Conservation (phyloP, 2,888 invertebrate species). For the Heterodera filipjevi region DNA sequence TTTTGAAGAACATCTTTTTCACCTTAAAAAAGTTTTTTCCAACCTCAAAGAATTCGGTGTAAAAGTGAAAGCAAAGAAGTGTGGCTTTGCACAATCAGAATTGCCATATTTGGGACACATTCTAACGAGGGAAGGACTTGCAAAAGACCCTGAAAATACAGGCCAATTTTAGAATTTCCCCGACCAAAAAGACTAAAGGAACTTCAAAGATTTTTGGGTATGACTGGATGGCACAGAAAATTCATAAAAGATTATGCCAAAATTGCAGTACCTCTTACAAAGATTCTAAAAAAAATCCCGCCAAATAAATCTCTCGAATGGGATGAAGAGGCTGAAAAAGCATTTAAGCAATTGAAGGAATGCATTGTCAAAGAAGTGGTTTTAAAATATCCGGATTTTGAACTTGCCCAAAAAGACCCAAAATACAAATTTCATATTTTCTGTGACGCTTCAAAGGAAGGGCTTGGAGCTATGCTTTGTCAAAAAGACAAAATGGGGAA, state of each 20-base stretch:
- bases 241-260: conserved; percentile 15
- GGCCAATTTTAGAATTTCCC: conserved; percentile 18
- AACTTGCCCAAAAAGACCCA: background rate
- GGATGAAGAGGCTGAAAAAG: background rate
- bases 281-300: background rate
- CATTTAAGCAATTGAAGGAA: background rate
- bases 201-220: conserved; percentile 26
- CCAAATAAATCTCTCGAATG: background rate
- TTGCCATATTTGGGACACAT: conserved; percentile 30
- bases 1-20: conserved; percentile 34
- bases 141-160: conserved; percentile 17
- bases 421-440: background rate
- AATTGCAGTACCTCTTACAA: conserved; percentile 10
- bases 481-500: background rate
- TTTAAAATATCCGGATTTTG: background rate
- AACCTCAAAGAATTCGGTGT: conserved; percentile 12
- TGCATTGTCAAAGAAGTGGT: background rate
- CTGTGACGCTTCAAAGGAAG: background rate
- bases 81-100: background rate
- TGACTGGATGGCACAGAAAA: conserved; percentile 17
- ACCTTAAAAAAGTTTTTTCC: conserved; percentile 36
- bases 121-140: conserved; percentile 25
- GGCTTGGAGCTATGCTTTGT: background rate
- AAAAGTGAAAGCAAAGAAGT: conserved; percentile 30
- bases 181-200: background rate